Conservation (phyloP, 2,888 invertebrate species). For the Helobdella robusta region DNA sequence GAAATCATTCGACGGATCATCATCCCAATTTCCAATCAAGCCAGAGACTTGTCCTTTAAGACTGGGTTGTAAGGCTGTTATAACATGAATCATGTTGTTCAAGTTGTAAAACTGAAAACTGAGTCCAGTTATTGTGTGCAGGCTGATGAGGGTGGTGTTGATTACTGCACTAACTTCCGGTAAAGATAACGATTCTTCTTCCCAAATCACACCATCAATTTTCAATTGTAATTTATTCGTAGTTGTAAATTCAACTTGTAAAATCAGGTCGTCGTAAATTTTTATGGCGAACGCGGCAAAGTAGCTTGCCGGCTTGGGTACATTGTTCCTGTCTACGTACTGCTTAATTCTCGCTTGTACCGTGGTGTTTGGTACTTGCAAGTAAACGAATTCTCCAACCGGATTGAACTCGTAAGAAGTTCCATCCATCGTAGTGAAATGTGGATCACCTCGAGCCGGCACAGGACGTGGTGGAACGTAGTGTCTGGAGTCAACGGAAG, state of each 20-base stretch:
- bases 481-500: constrained; percentile 11
- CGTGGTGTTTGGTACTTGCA: background rate
- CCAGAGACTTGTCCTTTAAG: constrained; percentile 19
- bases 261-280: too few relatives aligned
- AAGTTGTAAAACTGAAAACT: background rate
- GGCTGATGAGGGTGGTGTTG: too few relatives aligned
- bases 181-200: too few relatives aligned
- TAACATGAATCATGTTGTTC: constrained; percentile 4
- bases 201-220: too few relatives aligned
- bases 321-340: background rate
- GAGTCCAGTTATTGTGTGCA: too few relatives aligned
- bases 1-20: constrained; percentile 19
- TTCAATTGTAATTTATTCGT: too few relatives aligned
- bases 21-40: constrained; percentile 26
- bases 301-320: constrained; percentile 14
- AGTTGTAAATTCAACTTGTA: too few relatives aligned
- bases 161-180: too few relatives aligned
- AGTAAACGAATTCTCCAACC: constrained; percentile 25
- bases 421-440: constrained; percentile 24
- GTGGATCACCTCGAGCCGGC: constrained; percentile 19
- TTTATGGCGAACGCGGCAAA: constrained; percentile 25
- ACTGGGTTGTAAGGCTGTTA: background rate
- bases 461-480: constrained; percentile 10
- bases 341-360: constrained; percentile 24
- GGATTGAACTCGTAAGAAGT: constrained; percentile 23